phyloP scores from a whole-genome alignment of 2,797 vertebrate genomes.

The Neopelma chrysocephalum region DNA sequence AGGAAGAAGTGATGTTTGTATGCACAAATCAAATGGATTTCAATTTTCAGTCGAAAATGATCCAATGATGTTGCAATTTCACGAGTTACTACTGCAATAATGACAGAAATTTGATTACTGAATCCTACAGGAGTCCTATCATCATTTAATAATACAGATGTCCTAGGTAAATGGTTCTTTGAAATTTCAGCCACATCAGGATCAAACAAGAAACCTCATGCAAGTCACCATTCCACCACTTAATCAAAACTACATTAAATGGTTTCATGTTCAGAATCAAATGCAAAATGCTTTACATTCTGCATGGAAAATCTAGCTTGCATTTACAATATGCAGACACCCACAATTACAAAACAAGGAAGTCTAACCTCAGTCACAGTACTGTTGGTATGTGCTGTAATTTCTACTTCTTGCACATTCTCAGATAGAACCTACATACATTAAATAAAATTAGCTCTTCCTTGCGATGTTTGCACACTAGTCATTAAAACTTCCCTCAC shows the following conservation, averaged over 20 bases:
- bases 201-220: neutral
- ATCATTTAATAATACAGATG: neutral
- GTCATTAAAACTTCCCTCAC: neutral
- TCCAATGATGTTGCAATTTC: neutral
- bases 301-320: neutral
- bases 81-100: neutral
- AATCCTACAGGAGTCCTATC: neutral
- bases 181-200: neutral
- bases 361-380: neutral
- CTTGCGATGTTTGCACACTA: neutral
- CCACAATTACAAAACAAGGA: neutral
- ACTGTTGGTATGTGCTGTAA: neutral
- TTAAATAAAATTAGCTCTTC: neutral
- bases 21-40: neutral
- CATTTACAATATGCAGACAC: neutral
- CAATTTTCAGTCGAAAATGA: neutral
- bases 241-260: neutral
- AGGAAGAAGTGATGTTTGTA: neutral
- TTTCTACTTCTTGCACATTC: slow-evolving; percentile 8
- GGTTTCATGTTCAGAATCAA: neutral
- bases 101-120: neutral
- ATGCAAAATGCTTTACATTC: neutral
- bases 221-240: neutral
- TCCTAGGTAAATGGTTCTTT: neutral
- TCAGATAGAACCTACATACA: neutral